Percentiles rank a stretch among this genome's conserved stretches.
Evolutionary conservation across 2,113 vertebrate genomes (phyloP).

Genomic region (Rhombomys opimus): DNA sequence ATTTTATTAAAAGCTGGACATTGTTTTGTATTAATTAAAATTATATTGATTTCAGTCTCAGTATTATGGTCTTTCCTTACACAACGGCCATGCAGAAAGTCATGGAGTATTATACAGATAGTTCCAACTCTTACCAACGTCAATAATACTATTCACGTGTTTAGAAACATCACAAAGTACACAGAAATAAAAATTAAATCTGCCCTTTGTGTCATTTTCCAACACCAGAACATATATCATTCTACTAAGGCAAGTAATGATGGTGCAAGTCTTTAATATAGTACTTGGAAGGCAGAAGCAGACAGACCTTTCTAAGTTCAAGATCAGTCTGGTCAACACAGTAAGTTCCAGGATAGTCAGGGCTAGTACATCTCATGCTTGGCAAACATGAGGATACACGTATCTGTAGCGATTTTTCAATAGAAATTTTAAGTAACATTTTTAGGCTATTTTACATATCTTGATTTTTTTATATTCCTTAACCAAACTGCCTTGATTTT

Average conservation of each 20-base stretch:
- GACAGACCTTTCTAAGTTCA: not conserved
- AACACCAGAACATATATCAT: slow-evolving; percentile 22
- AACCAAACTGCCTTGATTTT: not conserved
- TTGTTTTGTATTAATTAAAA: not conserved
- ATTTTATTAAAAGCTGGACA: not conserved
- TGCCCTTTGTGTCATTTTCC: not conserved
- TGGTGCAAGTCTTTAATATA: not conserved
- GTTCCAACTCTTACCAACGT: not conserved
- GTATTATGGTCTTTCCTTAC: not conserved
- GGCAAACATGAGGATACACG: not conserved
- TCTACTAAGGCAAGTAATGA: not conserved
- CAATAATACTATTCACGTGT: not conserved
- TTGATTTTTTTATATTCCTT: slow-evolving; percentile 36
- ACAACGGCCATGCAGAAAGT: not conserved
- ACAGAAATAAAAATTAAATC: slow-evolving; percentile 29
- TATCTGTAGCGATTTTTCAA: not conserved
- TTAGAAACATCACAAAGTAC: not conserved
- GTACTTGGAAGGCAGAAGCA: not conserved
- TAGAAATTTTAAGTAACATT: not conserved
- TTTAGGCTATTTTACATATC: slow-evolving; percentile 15
- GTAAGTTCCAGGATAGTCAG: not conserved
- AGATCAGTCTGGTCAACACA: not conserved
- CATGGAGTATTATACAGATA: not conserved
- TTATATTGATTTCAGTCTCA: not conserved
- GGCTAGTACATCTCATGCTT: not conserved